Evolutionary conservation across 2,888 invertebrate species (phyloP), one percentile per base, ranked within the genome.

Genomic region (Beris chalybata): DNA sequence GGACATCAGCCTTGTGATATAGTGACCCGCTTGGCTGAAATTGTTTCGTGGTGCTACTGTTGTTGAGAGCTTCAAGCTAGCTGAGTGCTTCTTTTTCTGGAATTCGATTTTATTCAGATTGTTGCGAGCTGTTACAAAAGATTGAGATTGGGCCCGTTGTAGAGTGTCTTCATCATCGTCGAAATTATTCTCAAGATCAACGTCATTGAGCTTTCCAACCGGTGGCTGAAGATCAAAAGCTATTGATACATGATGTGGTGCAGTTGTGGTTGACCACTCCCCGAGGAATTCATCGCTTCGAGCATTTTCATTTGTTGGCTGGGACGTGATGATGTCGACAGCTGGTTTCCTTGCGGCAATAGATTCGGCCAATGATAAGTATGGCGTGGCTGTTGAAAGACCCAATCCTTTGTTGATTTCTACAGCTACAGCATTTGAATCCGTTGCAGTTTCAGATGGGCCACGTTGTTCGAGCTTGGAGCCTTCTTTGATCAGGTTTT

Each of bases 111-210:
- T 71, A 68, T 59, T 70, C 31, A 15, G 69, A 31, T 53, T 69
- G 65, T 84, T 84, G 72, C 85, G 84, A 38, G 86, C 85, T 2
- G 86, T 83, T 29, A 88, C 81, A 72, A 89, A 88, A 0, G 89
- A 89, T 74, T 89, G 89, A 53, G 87, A 88, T 70, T 89, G 89
- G 30, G 89, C 87, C 69, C 86, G 83, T 78, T 88, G 87, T 48
- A 89, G 76, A 75, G 87, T 85, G 74, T 89, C 88, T 74, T 88
- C 88, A 50, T 84, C 84, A 69, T 86, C 86, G 56, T 86, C 86
- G 4, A 73, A 69, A 4, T 72, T 73, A 12, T 38, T 30, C 6
- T 61, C 61, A 15, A 12, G 30, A 30, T 61, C 61, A 2, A 50
- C 38, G 6, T 50, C 50, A 4, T 5, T 38, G 38, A 38, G 38